Conservation (phyloP, 2,797 vertebrate species). For the Aulostomus chinensis region DNA sequence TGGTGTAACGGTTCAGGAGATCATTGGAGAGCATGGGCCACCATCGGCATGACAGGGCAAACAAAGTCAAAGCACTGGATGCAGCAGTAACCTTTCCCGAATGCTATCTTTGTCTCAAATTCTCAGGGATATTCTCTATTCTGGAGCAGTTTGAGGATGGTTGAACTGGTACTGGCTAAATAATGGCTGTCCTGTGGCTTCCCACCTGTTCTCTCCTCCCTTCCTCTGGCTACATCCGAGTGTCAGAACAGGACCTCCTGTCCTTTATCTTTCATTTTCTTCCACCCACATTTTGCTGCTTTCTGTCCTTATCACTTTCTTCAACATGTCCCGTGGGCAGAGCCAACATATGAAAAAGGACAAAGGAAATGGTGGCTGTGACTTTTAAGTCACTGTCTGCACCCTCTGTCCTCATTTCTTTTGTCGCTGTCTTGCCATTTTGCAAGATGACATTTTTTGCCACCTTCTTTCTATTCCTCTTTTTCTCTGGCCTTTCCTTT, state of each 20-base stretch:
- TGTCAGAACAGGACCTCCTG: slow-evolving; percentile 27
- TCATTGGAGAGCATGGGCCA: slow-evolving; percentile 38
- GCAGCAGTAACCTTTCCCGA: slow-evolving; percentile 23
- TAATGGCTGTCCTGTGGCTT: slow-evolving; percentile 50
- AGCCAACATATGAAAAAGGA: slow-evolving; percentile 33
- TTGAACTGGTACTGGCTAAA: slow-evolving; percentile 32
- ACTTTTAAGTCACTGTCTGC: slow-evolving; percentile 36
- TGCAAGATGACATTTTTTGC: neutral
- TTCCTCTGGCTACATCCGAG: slow-evolving; percentile 22
- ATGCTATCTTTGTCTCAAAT: slow-evolving; percentile 23
- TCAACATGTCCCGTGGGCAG: slow-evolving; percentile 19
- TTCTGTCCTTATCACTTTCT: slow-evolving; percentile 6
- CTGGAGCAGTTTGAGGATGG: slow-evolving; percentile 34
- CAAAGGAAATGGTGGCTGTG: slow-evolving; percentile 39
- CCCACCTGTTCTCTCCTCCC: slow-evolving; percentile 55
- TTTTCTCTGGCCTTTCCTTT: slow-evolving; percentile 2
- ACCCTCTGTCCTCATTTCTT: slow-evolving; percentile 19
- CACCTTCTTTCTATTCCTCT: slow-evolving; percentile 7
- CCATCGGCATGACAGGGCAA: slow-evolving; percentile 53
- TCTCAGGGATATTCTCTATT: slow-evolving; percentile 31
- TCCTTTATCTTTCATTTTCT: slow-evolving; percentile 34
- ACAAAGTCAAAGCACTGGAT: slow-evolving; percentile 29
- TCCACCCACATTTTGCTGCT: slow-evolving; percentile 3
- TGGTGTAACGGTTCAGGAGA: slow-evolving; percentile 56
- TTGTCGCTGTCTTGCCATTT: slow-evolving; percentile 16